Conservation (phyloP, 2,797 vertebrate genomes). For the Argya squamiceps region DNA sequence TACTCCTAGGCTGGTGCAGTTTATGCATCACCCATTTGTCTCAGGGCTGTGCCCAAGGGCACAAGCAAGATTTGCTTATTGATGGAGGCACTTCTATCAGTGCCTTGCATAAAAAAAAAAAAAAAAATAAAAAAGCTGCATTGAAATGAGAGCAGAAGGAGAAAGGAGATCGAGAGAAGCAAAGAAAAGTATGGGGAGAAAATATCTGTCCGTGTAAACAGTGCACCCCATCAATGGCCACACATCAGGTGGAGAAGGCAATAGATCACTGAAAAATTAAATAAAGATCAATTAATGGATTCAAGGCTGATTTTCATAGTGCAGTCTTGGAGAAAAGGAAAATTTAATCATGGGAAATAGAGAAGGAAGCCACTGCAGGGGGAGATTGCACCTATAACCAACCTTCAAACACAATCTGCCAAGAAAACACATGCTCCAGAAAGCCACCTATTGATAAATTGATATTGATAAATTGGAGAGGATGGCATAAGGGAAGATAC, state of each 20-base stretch:
- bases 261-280: background rate
- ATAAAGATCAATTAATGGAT: background rate
- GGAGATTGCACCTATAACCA: background rate
- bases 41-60: slow-evolving; percentile 33
- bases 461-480: background rate
- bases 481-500: background rate
- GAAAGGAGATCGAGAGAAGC: background rate
- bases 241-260: background rate
- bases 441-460: background rate
- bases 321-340: background rate
- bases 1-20: slow-evolving; percentile 25
- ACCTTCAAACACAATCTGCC: background rate
- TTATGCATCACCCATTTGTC: slow-evolving; percentile 35
- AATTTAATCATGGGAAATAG: background rate
- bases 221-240: background rate
- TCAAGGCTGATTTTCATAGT: background rate
- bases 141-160: background rate
- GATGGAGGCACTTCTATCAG: slow-evolving; percentile 7
- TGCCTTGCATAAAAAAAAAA: background rate
- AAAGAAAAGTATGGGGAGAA: background rate
- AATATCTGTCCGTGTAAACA: background rate
- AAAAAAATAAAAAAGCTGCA: background rate
- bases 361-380: background rate
- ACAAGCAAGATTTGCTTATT: slow-evolving; percentile 14
- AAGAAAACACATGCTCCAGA: background rate